Percentiles rank a stretch among this genome's conserved stretches.
Conservation (phyloP, 2,888 invertebrate genomes). For the Pinctada fucata region DNA sequence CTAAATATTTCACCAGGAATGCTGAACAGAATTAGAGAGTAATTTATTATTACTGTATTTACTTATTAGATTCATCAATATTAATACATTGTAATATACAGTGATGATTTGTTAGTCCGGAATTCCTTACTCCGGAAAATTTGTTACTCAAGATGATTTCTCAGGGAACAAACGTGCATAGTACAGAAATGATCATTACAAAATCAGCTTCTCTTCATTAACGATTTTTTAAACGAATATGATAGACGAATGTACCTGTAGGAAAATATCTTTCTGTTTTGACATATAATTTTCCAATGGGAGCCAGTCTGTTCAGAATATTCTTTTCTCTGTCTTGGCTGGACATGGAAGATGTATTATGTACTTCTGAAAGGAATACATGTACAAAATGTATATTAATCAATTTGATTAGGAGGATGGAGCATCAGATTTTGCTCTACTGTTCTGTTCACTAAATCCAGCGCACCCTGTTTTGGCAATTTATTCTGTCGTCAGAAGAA, state of each 20-base stretch:
- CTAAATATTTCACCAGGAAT: conserved; percentile 76
- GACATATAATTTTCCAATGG: conserved; percentile 87
- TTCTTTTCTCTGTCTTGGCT: conserved; percentile 74
- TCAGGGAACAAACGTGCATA: not conserved
- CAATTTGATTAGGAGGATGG: too few species aligned
- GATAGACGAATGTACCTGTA: conserved; percentile 80
- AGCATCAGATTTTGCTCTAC: too few species aligned
- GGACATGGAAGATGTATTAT: conserved; percentile 22
- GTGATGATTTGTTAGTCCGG: not conserved
- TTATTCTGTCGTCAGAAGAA: too few species aligned
- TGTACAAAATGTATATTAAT: too few species aligned
- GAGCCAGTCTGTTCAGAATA: conserved; percentile 83
- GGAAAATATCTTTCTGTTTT: conserved; percentile 93
- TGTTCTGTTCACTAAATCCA: too few species aligned
- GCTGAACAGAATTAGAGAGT: conserved; percentile 62
- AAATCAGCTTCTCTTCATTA: too few species aligned
- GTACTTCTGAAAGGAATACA: conserved; percentile 40
- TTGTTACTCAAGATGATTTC: not conserved
- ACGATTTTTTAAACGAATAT: too few species aligned
- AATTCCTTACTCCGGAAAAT: too few species aligned
- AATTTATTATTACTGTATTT: not conserved
- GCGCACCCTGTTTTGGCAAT: too few species aligned
- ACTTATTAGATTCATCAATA: too few species aligned
- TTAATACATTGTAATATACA: not conserved
- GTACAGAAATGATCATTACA: not conserved